Conservation (phyloP, 2,888 invertebrate species). For the Rhagonycha fulva region DNA sequence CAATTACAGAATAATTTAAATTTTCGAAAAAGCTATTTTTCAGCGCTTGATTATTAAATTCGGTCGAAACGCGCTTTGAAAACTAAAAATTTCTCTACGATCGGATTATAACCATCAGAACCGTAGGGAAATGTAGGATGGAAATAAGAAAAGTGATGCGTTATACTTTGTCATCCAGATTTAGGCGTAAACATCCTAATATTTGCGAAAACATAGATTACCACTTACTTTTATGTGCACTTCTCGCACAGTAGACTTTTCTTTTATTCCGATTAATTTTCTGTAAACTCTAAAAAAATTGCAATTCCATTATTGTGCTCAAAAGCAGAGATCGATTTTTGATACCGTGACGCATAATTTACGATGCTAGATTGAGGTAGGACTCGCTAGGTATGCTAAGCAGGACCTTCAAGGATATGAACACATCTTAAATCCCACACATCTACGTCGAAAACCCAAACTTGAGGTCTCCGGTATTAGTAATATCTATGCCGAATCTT, state of each 20-base stretch:
- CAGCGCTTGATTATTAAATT: neutral
- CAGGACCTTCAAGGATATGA: constrained; percentile 35
- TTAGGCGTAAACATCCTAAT: constrained; percentile 22
- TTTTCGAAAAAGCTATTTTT: neutral
- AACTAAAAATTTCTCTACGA: neutral
- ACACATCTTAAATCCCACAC: constrained; percentile 32
- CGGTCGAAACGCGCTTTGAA: neutral
- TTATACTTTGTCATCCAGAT: constrained; percentile 15
- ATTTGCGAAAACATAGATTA: constrained; percentile 26
- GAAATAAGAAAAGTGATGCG: constrained; percentile 19
- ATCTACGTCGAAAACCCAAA: constrained; percentile 17
- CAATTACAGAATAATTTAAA: constrained; percentile 6
- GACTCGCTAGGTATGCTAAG: constrained; percentile 35
- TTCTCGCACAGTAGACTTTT: constrained; percentile 2
- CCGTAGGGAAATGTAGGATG: constrained; percentile 1
- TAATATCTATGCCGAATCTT: constrained; percentile 26
- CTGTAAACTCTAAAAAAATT: neutral
- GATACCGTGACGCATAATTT: constrained; percentile 27
- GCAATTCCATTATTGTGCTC: constrained; percentile 4
- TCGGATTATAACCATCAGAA: neutral
- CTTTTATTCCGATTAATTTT: constrained; percentile 8
- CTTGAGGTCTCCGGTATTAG: constrained; percentile 22
- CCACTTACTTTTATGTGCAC: constrained; percentile 26
- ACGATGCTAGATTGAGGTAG: constrained; percentile 26
- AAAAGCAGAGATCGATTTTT: constrained; percentile 24